Percentiles rank a stretch among this genome's conserved stretches.
phyloP scores from a whole-genome alignment of 2,888 invertebrate genomes.

The Lasioglossum zephyrum region DNA sequence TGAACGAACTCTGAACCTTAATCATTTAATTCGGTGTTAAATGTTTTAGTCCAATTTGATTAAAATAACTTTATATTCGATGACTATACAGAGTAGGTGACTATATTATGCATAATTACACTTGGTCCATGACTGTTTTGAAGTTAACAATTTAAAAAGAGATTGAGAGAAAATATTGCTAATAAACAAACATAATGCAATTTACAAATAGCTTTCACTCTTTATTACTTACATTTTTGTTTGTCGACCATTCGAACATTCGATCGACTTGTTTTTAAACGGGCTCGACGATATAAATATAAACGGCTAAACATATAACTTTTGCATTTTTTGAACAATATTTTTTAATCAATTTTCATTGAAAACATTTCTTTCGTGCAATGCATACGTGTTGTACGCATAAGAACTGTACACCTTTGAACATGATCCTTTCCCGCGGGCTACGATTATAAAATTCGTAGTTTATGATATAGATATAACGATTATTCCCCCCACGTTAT shows the following conservation, averaged over 20 bases:
- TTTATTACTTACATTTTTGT: background rate
- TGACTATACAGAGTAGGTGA: background rate
- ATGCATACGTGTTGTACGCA: background rate
- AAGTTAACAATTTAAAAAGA: background rate
- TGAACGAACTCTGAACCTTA: background rate
- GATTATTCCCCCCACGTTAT: background rate
- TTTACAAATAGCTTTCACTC: background rate
- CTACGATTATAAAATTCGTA: background rate
- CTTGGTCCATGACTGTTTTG: background rate
- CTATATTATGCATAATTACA: background rate
- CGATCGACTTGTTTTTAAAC: background rate
- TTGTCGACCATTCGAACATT: background rate
- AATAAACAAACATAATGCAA: conserved; percentile 9
- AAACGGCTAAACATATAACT: background rate
- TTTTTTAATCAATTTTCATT: too few species aligned
- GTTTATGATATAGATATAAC: conserved; percentile 5
- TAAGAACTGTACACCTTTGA: background rate
- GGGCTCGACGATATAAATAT: background rate
- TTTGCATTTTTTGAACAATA: too few species aligned
- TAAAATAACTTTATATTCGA: conserved; percentile 20
- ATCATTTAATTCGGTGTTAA: conserved; percentile 15
- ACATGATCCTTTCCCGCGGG: background rate
- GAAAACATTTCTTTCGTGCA: background rate
- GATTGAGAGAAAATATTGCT: background rate
- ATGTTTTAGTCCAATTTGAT: background rate